These are phyloP conservation scores for Drosophila carrolli DNA, from an alignment of 1,140 invertebrate species.

Conservation along the genomic window DNA sequence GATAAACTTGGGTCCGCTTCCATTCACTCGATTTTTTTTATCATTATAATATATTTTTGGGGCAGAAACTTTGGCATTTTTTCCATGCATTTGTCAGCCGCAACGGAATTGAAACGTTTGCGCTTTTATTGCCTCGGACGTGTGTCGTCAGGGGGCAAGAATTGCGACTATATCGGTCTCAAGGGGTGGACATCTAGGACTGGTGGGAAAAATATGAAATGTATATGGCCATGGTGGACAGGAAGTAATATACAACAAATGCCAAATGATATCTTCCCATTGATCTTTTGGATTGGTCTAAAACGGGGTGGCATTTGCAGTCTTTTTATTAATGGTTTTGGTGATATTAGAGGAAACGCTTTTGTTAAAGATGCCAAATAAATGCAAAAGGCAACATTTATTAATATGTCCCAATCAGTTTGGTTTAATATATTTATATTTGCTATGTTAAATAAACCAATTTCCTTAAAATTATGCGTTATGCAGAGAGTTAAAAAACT, in stretches of 20 bases:
- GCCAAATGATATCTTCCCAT: slow-evolving; percentile 55
- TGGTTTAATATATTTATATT: too few species aligned
- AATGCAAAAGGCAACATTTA: background rate
- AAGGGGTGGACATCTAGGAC: slow-evolving; percentile 26
- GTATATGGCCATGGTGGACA: slow-evolving; percentile 47
- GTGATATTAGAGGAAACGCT: background rate
- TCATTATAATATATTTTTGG: slow-evolving; percentile 75
- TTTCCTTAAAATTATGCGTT: too few species aligned
- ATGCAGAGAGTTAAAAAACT: too few species aligned
- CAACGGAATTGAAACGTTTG: slow-evolving; percentile 83
- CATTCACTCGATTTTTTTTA: slow-evolving; percentile 58
- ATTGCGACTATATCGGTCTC: background rate
- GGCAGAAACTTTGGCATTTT: slow-evolving; percentile 65
- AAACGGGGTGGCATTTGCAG: slow-evolving; percentile 1
- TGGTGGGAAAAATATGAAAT: slow-evolving; percentile 76
- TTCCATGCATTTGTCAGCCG: slow-evolving; percentile 81
- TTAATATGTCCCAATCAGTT: too few species aligned
- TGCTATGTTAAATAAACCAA: too few species aligned
- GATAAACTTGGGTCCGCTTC: slow-evolving; percentile 62
- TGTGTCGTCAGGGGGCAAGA: slow-evolving; percentile 52
- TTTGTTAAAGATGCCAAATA: background rate
- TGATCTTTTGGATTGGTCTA: slow-evolving; percentile 16
- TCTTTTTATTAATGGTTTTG: background rate
- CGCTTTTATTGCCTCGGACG: slow-evolving; percentile 75
- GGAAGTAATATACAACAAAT: slow-evolving; percentile 77